Conservation (phyloP, 1,140 invertebrate species). For the Drosophila truncata region DNA sequence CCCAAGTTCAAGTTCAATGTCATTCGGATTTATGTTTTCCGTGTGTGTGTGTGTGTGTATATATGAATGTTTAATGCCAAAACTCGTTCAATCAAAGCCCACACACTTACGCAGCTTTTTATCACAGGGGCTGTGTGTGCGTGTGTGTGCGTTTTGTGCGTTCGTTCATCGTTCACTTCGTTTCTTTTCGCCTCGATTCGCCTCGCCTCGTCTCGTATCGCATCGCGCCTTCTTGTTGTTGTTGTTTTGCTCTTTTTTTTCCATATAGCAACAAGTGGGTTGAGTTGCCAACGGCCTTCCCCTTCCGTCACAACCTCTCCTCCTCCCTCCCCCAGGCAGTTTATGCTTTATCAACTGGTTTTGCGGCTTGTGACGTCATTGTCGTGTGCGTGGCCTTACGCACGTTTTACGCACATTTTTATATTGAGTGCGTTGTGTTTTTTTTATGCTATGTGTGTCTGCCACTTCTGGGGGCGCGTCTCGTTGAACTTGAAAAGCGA, state of each 20-base stretch:
- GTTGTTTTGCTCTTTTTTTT: slow-evolving; percentile 13
- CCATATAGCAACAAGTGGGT: slow-evolving; percentile 44
- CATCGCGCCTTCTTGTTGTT: slow-evolving; percentile 18
- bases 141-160: slow-evolving; percentile 66
- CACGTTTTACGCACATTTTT: slow-evolving; percentile 62
- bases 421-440: slow-evolving; percentile 8
- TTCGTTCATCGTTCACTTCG: slow-evolving; percentile 57
- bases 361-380: slow-evolving; percentile 62
- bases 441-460: slow-evolving; percentile 13
- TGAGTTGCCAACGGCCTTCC: slow-evolving; percentile 33
- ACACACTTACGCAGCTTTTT: slow-evolving; percentile 35
- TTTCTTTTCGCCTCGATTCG: slow-evolving; percentile 22
- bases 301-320: not conserved
- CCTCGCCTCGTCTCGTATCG: slow-evolving; percentile 26
- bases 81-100: slow-evolving; percentile 67
- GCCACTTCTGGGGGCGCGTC: slow-evolving; percentile 63
- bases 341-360: slow-evolving; percentile 53
- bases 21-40: slow-evolving; percentile 34
- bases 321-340: not conserved
- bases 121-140: not conserved
- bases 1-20: slow-evolving; percentile 81
- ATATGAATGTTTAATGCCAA: slow-evolving; percentile 43
- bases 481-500: slow-evolving; percentile 48
- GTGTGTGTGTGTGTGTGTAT: not conserved
- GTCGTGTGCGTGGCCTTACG: slow-evolving; percentile 55